A percentile compares a stretch with the other conserved stretches of the same genome.
These are phyloP conservation scores for Leptodactylus fallax DNA, from an alignment of 2,797 vertebrate genomes.

Conservation along the genomic window DNA sequence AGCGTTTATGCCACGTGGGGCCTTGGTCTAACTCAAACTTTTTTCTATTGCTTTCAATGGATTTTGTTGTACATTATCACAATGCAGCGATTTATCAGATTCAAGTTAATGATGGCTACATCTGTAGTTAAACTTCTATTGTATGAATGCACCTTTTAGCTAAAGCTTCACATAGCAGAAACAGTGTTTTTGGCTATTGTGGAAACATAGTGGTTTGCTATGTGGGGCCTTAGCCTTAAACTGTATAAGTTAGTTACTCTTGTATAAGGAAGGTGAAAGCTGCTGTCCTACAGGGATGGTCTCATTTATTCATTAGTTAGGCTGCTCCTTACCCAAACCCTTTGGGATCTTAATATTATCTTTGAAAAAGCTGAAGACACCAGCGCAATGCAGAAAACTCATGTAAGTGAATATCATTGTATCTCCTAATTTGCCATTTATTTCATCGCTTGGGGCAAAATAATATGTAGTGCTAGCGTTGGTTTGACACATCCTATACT, in stretches of 20 bases:
- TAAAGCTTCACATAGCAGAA: too few species aligned
- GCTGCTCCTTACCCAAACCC: not conserved
- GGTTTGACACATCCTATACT: slow-evolving; percentile 28
- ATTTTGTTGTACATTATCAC: too few species aligned
- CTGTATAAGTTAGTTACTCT: not conserved
- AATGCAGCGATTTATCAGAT: too few species aligned
- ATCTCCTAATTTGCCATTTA: slow-evolving; percentile 26
- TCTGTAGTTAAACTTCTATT: too few species aligned
- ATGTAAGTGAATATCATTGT: slow-evolving; percentile 9
- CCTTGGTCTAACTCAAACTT: too few species aligned
- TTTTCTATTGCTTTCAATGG: too few species aligned
- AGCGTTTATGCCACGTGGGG: too few species aligned
- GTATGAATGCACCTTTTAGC: too few species aligned
- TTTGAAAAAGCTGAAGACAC: not conserved
- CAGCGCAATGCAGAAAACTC: not conserved
- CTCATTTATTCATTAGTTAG: not conserved
- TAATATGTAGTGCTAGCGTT: slow-evolving; percentile 33
- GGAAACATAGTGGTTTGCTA: too few species aligned
- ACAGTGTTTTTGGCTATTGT: too few species aligned
- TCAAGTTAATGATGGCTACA: too few species aligned
- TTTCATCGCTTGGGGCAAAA: slow-evolving; percentile 37
- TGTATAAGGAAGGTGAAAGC: not conserved
- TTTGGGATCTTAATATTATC: slow-evolving; percentile 23
- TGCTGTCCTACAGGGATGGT: not conserved
- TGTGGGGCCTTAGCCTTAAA: too few species aligned